Evolutionary conservation across 2,797 vertebrate species (phyloP).

Genomic region (Morus bassanus): DNA sequence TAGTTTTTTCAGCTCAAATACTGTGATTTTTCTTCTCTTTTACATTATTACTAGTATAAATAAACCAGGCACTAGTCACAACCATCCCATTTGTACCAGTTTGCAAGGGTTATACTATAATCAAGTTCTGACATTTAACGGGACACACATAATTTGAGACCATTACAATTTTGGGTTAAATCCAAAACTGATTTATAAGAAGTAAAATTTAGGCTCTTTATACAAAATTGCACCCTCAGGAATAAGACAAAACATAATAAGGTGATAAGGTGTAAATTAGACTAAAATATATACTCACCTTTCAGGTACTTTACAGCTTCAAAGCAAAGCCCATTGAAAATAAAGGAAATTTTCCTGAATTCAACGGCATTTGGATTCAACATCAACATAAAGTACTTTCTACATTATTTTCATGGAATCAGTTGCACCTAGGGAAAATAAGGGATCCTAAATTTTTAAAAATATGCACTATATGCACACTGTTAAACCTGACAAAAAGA

Average conservation of each 20-base stretch:
- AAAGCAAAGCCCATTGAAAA: background rate
- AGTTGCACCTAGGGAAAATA: background rate
- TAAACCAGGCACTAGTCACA: background rate
- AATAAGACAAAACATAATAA: conserved; percentile 26
- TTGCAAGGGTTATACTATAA: background rate
- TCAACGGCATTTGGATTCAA: background rate
- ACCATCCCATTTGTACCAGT: background rate
- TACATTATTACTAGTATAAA: background rate
- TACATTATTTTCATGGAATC: background rate
- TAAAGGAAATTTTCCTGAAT: background rate
- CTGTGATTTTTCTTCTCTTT: background rate
- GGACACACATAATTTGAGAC: background rate
- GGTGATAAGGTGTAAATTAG: conserved; percentile 12
- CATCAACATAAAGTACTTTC: background rate
- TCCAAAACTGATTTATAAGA: conserved; percentile 1
- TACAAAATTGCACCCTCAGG: background rate
- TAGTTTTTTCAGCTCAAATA: background rate
- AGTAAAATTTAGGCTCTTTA: background rate
- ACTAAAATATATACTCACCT: background rate
- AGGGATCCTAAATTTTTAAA: background rate
- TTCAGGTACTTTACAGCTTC: background rate
- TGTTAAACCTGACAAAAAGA: background rate
- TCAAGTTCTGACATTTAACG: background rate
- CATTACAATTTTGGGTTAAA: background rate
- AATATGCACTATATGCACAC: background rate